Evolutionary conservation across 2,888 invertebrate species (phyloP).

Genomic region (Pammene aurita): DNA sequence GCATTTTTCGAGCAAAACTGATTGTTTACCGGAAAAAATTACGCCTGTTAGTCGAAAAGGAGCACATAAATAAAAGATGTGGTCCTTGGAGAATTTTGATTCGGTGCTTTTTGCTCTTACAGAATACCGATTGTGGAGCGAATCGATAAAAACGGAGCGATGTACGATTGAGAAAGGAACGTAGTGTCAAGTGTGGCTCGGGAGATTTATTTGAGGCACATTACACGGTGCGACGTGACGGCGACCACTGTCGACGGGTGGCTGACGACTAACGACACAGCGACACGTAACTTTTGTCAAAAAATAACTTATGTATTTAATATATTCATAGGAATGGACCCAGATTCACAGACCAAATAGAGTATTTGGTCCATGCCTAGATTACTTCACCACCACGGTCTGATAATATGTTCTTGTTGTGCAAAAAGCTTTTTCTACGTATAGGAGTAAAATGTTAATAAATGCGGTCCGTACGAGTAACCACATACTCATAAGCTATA

Average conservation of each 20-base stretch:
- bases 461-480: too few species aligned
- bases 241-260: background rate
- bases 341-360: too few species aligned
- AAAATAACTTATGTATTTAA: too few species aligned
- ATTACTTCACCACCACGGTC: too few species aligned
- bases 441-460: too few species aligned
- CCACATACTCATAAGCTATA: too few species aligned
- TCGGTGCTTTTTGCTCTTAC: conserved; percentile 69
- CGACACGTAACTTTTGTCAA: too few species aligned
- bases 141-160: conserved; percentile 64
- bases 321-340: too few species aligned
- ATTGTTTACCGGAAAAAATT: conserved; percentile 84
- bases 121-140: conserved; percentile 68
- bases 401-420: too few species aligned
- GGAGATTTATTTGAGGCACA: conserved; percentile 61
- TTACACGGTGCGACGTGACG: conserved; percentile 51
- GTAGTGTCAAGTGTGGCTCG: conserved; percentile 65
- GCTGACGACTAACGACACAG: background rate
- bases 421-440: too few species aligned
- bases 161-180: conserved; percentile 71
- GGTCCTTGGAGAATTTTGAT: conserved; percentile 77
- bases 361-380: too few species aligned
- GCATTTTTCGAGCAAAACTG: conserved; percentile 82
- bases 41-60: conserved; percentile 80
- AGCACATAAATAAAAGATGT: conserved; percentile 80